A percentile compares a stretch with the other conserved stretches of the same genome.
Evolutionary conservation across 1,140 invertebrate species (phyloP).

Genomic region (Drosophila guanche): DNA sequence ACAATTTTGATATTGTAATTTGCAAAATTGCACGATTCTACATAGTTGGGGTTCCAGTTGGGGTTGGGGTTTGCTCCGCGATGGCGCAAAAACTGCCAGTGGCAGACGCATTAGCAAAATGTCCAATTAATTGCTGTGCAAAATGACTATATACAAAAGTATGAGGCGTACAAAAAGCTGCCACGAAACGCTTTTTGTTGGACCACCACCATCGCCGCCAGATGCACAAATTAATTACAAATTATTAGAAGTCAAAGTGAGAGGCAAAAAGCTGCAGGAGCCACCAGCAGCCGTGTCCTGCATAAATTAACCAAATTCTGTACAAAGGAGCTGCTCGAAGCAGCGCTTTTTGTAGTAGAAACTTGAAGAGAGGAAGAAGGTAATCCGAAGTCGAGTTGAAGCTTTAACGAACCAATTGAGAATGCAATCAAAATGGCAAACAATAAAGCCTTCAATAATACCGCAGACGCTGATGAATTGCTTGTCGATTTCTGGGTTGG

Average conservation of each 20-base stretch:
- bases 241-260: conserved; percentile 53
- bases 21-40: conserved; percentile 33
- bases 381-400: too few relatives aligned
- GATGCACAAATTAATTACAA: conserved; percentile 77
- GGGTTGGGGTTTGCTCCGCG: too few relatives aligned
- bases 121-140: conserved; percentile 68
- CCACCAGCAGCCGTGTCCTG: conserved; percentile 37
- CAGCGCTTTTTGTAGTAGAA: too few relatives aligned
- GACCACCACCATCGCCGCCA: conserved; percentile 26
- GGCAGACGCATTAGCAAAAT: conserved; percentile 74
- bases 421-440: conserved; percentile 46
- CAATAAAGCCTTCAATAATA: conserved; percentile 44
- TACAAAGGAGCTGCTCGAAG: neutral
- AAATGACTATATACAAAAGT: conserved; percentile 26
- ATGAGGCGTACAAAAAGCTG: conserved; percentile 29
- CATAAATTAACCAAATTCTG: conserved; percentile 71
- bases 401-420: conserved; percentile 12
- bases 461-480: conserved; percentile 47
- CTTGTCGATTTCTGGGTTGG: neutral
- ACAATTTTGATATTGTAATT: conserved; percentile 74
- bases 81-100: conserved; percentile 50
- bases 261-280: conserved; percentile 5
- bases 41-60: conserved; percentile 9
- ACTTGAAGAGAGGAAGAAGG: too few relatives aligned
- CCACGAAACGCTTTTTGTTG: neutral